Evolutionary conservation across 2,888 invertebrate species (phyloP).

Genomic region (Flexamia atlantica): DNA sequence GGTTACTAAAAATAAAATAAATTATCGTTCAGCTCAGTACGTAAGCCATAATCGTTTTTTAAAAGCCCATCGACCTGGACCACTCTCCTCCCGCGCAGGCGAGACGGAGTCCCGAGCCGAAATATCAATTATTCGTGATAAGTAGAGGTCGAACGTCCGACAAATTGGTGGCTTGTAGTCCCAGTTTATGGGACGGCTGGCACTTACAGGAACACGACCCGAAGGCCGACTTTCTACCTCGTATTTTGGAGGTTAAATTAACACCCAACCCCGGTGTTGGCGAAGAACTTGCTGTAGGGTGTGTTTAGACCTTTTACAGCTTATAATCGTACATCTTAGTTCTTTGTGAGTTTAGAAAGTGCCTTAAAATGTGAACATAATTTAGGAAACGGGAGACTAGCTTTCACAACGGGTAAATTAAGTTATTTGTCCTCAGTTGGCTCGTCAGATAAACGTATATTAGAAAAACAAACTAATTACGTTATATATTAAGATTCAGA

Average conservation of each 20-base stretch:
- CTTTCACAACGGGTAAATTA: neutral
- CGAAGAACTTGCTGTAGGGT: slow-evolving; percentile 21
- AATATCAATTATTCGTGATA: slow-evolving; percentile 27
- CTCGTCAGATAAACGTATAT: too few species aligned
- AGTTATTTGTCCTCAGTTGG: neutral
- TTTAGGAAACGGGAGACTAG: neutral
- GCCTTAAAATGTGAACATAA: slow-evolving; percentile 6
- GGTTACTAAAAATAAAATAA: too few species aligned
- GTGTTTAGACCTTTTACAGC: slow-evolving; percentile 6
- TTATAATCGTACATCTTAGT: neutral
- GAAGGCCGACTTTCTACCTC: slow-evolving; percentile 28
- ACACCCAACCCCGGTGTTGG: neutral
- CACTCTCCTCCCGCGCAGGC: too few species aligned
- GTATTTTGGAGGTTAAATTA: slow-evolving; percentile 36
- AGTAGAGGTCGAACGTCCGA: slow-evolving; percentile 19
- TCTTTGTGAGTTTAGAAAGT: slow-evolving; percentile 7
- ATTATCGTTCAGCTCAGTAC: too few species aligned
- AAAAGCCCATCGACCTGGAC: too few species aligned
- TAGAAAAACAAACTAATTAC: too few species aligned
- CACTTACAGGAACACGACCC: slow-evolving; percentile 14
- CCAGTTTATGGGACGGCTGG: slow-evolving; percentile 25
- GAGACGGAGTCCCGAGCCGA: neutral
- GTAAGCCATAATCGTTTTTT: too few species aligned
- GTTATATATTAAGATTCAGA: too few species aligned
- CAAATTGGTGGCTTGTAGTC: slow-evolving; percentile 26